Base-by-base conservation (phyloP, 1,140 invertebrate species). In the Zaprionus africanus region DNA sequence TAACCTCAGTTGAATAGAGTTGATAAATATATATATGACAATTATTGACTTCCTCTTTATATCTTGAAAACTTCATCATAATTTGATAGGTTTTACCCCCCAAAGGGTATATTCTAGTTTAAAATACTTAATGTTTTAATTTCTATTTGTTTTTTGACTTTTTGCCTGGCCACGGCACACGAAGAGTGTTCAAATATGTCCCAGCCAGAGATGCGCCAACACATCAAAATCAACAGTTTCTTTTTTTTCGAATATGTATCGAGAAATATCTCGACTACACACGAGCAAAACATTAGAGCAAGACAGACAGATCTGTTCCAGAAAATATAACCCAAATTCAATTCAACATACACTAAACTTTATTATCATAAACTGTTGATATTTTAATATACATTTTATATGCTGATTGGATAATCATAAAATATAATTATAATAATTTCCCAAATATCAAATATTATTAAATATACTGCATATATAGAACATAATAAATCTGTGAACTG, bases 61-160 rank as follows among this genome's bases (percentile, higher is more conserved):
- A 51, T 51, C 3, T 19, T 6, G 36, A 24, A 7, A 4, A n/a
- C 6, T 56, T 56, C 6, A 13, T 56, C 4, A 26, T 28, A 9
- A 9, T 15, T n/a, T 5, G 0, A 7, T 4, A 46, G n/a, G 17
- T 46, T 11, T 9, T 11, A 9, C n/a, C 31, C 1, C 0, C 7
- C 13, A 19, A 11, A 58, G 64, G 9, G 64, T 34, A 56, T 46
- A 5, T 24, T 5, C 6, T 4, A 38, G 34, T 28, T 34, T 6
- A 13, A 15, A 43, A 13, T 2, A 12, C 15, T 34, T 15, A 56
- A 34, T 54, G 28, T 51, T 12, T 34, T 68, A 46, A 53, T 70
- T 67, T 62, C 69, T 64, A 76, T 76, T 74, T 86, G 82, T 85
- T 83, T 82, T 43, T 82, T 86, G 82, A 86, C 82, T 82, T 71